Evolutionary conservation across 2,113 vertebrate species (phyloP).

Genomic region (Syngnathus typhle): DNA sequence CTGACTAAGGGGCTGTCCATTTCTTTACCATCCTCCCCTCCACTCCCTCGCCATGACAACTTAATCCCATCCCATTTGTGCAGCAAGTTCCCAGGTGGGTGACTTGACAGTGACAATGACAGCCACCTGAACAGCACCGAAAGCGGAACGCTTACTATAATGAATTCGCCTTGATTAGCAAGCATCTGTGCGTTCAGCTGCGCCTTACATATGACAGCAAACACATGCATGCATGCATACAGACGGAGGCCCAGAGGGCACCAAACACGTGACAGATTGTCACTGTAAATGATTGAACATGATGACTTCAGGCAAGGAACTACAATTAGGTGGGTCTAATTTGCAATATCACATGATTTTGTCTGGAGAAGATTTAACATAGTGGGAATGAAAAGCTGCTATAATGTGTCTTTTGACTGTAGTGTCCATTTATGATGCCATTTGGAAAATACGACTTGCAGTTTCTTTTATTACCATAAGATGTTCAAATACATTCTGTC

Average conservation of each 20-base stretch:
- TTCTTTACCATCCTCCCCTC: conserved; percentile 89
- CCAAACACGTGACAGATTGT: conserved; percentile 55
- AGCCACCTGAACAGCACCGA: conserved; percentile 12
- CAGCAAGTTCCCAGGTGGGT: conserved; percentile 85
- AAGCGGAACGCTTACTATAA: conserved; percentile 29
- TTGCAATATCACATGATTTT: conserved; percentile 4
- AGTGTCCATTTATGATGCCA: too few relatives aligned
- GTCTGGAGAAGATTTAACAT: not conserved
- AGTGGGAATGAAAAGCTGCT: not conserved
- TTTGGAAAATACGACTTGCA: not conserved
- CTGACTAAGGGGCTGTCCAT: conserved; percentile 85
- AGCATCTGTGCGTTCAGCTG: conserved; percentile 48
- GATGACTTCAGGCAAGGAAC: conserved; percentile 39
- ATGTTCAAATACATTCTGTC: not conserved
- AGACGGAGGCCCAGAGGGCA: conserved; percentile 35
- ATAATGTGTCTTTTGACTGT: not conserved
- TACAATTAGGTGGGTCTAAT: conserved; percentile 28
- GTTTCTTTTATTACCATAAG: not conserved
- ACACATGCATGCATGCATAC: conserved; percentile 25
- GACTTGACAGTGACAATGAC: conserved; percentile 12
- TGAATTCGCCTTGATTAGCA: conserved; percentile 36
- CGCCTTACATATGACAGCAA: conserved; percentile 46
- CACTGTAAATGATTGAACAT: conserved; percentile 57
- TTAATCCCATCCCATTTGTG: conserved; percentile 73
- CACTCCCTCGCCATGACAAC: conserved; percentile 82